These are phyloP conservation scores for Cheilinus undulatus DNA, from an alignment of 2,113 vertebrate genomes.

Conservation along the genomic window DNA sequence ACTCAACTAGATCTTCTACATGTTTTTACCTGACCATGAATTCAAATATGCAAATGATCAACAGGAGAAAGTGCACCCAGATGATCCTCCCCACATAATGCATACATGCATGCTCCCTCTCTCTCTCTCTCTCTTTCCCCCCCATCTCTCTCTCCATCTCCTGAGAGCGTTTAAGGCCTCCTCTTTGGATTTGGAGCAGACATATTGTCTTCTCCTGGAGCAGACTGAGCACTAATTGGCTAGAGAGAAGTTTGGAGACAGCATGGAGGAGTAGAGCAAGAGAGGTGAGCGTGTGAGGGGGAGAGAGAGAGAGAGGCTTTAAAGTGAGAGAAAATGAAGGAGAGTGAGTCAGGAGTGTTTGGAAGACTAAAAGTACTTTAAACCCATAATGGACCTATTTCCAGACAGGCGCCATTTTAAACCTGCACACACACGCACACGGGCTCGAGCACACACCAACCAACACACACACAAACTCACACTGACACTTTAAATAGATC, in stretches of 20 bases:
- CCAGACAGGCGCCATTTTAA: conserved; percentile 79
- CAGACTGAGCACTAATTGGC: conserved; percentile 76
- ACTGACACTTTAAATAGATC: conserved; percentile 33
- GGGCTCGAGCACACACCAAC: conserved; percentile 13
- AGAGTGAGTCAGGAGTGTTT: conserved; percentile 66
- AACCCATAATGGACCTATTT: conserved; percentile 80
- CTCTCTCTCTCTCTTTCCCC: conserved; percentile 14
- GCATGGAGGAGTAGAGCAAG: conserved; percentile 34
- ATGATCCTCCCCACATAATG: conserved; percentile 47
- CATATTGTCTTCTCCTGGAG: conserved; percentile 75
- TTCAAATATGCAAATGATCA: no score
- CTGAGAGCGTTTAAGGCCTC: conserved; percentile 71
- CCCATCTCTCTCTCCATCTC: conserved; percentile 32
- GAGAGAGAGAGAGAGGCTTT: conserved; percentile 27
- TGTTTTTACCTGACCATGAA: no score
- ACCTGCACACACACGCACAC: conserved; percentile 13
- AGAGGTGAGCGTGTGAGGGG: conserved; percentile 1
- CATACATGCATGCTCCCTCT: conserved; percentile 3
- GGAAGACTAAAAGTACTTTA: conserved; percentile 76
- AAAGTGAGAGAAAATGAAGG: conserved; percentile 56
- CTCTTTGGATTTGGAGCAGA: conserved; percentile 73
- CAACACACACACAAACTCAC: conserved; percentile 24
- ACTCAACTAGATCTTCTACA: no score
- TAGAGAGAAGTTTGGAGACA: conserved; percentile 74
- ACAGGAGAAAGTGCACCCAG: conserved; percentile 25